phyloP scores from a whole-genome alignment of 2,113 vertebrate genomes.

The Hystrix brachyura region DNA sequence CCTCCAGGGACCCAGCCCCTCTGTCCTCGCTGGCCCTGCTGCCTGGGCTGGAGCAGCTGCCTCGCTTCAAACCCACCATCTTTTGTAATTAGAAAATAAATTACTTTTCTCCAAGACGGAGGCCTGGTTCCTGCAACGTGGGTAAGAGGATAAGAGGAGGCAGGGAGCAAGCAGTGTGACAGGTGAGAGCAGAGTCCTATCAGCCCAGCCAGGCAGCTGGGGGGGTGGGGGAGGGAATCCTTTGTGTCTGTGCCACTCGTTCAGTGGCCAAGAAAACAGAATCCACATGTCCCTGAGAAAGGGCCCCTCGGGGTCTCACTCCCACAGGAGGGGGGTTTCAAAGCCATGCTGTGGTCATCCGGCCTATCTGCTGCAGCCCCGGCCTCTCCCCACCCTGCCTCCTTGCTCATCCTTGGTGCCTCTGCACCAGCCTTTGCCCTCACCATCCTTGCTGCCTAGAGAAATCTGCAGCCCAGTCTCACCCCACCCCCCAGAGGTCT shows the following conservation, averaged over 20 bases:
- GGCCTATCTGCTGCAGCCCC: not conserved
- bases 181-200: not conserved
- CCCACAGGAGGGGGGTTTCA: no score
- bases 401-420: not conserved
- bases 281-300: not conserved
- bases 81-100: constrained; percentile 92
- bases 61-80: constrained; percentile 85
- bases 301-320: rapidly evolving
- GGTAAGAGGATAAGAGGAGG: constrained; percentile 48
- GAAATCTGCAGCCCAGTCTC: not conserved
- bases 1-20: not conserved
- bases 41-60: not conserved
- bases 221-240: not conserved
- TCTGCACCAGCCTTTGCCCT: not conserved
- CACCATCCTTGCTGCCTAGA: not conserved
- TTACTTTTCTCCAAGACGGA: constrained; percentile 85
- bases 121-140: constrained; percentile 68
- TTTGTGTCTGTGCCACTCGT: not conserved
- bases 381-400: not conserved
- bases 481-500: no score
- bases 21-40: not conserved
- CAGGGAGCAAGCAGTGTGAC: not conserved
- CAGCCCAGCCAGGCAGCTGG: not conserved
- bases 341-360: not conserved
- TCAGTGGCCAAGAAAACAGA: not conserved